Percentiles rank a stretch among this genome's conserved stretches.
These are phyloP conservation scores for Beaufortia kweichowensis DNA, from an alignment of 2,113 vertebrate genomes.

Conservation along the genomic window DNA sequence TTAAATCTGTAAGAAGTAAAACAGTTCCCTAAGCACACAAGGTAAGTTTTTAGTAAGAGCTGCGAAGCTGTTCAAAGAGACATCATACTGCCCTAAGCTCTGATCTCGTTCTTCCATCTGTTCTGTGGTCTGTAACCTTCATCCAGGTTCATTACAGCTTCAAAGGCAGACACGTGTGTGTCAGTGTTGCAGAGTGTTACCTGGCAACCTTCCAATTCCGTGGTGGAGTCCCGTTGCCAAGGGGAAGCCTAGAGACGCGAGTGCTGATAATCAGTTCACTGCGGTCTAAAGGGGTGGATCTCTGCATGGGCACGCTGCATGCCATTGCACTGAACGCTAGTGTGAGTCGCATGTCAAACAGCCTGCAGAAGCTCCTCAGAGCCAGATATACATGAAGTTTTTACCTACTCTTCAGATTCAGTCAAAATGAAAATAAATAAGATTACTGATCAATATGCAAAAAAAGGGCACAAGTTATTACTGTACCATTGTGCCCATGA, in stretches of 20 bases:
- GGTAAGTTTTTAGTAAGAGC: conserved; percentile 11
- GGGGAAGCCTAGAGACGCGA: conserved; percentile 63
- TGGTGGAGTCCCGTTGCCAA: conserved; percentile 64
- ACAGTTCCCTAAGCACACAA: conserved; percentile 8
- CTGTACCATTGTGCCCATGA: conserved; percentile 13
- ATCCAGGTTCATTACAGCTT: conserved; percentile 46
- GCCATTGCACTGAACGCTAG: conserved; percentile 52
- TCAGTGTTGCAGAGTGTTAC: conserved; percentile 59
- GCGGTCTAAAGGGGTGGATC: conserved; percentile 58
- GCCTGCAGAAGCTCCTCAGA: conserved; percentile 50
- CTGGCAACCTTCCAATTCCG: conserved; percentile 66
- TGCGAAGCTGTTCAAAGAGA: conserved; percentile 38
- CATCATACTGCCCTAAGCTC: conserved; percentile 14
- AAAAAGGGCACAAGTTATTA: too few relatives aligned
- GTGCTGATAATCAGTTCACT: conserved; percentile 57
- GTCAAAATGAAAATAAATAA: background rate
- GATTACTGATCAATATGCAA: too few relatives aligned
- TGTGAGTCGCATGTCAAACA: conserved; percentile 71
- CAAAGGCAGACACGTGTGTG: conserved; percentile 29
- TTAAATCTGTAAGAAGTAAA: background rate
- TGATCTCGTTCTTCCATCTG: conserved; percentile 34
- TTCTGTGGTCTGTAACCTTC: conserved; percentile 41
- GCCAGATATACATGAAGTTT: background rate
- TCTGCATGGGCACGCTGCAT: conserved; percentile 53
- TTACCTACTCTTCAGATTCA: background rate